phyloP scores from a whole-genome alignment of 1,140 invertebrate genomes.

The Tetramorium alpestre region DNA sequence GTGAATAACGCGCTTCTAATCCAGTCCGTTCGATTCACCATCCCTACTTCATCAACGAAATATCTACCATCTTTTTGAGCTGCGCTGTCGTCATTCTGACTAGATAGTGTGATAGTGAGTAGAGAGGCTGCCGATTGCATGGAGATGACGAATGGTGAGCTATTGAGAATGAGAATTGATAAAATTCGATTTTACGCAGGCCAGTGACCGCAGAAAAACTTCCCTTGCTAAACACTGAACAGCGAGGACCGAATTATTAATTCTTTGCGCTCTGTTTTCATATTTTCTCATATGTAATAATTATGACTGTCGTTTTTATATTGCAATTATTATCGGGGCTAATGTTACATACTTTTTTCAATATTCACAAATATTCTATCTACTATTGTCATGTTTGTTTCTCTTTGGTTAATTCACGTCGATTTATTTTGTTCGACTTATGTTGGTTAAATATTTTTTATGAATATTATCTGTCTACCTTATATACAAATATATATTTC shows the following conservation, averaged over 20 bases:
- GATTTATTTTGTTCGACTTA: neutral
- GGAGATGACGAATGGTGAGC: slow-evolving; percentile 67
- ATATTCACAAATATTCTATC: neutral
- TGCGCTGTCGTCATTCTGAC: no score
- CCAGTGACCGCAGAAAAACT: neutral
- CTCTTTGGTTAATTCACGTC: neutral
- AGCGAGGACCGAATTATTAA: neutral
- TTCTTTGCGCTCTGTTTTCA: neutral
- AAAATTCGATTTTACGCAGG: neutral
- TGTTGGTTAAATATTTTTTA: neutral
- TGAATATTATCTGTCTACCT: neutral
- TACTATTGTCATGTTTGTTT: neutral
- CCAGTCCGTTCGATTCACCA: neutral
- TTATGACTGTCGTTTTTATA: neutral
- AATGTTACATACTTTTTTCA: neutral
- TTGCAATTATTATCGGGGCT: neutral
- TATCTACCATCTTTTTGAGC: neutral
- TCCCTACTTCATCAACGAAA: neutral
- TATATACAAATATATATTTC: neutral
- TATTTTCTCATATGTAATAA: neutral
- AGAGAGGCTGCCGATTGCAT: neutral
- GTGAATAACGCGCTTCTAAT: slow-evolving; percentile 37
- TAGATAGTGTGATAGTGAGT: neutral
- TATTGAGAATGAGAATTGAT: neutral
- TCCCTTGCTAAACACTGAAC: neutral